phyloP scores from a whole-genome alignment of 1,140 invertebrate genomes.

The Ceratosolen fusciceps region DNA sequence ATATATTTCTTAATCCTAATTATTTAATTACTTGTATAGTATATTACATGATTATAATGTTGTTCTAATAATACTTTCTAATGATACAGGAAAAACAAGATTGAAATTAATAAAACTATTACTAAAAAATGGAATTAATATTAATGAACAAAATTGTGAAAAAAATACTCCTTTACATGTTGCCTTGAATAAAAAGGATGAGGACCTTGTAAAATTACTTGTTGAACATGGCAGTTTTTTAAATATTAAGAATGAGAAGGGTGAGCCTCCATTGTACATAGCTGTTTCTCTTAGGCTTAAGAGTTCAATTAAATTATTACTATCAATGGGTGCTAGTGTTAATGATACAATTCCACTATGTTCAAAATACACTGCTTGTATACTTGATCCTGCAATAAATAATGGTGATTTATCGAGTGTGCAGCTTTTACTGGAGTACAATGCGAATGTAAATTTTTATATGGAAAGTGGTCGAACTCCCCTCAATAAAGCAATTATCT shows the following conservation, averaged over 20 bases:
- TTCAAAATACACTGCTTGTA: neutral
- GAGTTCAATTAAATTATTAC: neutral
- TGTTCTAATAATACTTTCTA: no score
- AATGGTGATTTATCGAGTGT: neutral
- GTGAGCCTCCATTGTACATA: neutral
- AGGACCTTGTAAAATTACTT: neutral
- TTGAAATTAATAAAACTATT: neutral
- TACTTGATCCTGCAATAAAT: neutral
- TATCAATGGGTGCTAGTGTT: neutral
- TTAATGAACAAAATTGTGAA: neutral
- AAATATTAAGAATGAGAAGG: neutral
- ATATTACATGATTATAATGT: no score
- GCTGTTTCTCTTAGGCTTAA: neutral
- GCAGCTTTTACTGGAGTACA: neutral
- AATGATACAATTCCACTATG: neutral
- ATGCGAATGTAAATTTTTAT: neutral
- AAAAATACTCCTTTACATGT: neutral
- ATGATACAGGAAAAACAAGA: no score
- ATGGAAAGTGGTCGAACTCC: neutral
- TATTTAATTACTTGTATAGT: no score
- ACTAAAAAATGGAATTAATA: neutral
- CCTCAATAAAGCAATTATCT: neutral
- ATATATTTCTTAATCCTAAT: neutral
- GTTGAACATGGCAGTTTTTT: neutral
- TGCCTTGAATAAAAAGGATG: conserved; percentile 10